phyloP scores from a whole-genome alignment of 1,140 invertebrate genomes.

The Lordiphosa stackelbergi region DNA sequence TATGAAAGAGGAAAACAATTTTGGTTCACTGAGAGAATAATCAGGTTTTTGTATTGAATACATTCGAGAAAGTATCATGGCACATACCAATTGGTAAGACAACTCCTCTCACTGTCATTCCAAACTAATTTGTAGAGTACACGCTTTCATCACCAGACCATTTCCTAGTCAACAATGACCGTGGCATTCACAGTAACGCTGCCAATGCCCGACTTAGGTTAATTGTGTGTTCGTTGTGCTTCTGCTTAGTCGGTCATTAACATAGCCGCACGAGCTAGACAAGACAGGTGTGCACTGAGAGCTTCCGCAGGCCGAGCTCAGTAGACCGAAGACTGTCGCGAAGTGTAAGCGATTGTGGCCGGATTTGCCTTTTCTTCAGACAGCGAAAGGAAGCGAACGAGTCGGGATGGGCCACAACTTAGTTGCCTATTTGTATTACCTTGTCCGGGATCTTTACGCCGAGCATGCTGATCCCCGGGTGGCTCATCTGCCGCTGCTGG shows the following conservation, averaged over 20 bases:
- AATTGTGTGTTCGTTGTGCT: constrained; percentile 26
- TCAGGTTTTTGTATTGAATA: too few species aligned
- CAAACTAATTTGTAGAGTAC: too few species aligned
- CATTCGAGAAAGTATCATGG: too few species aligned
- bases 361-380: not conserved
- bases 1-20: too few species aligned
- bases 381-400: not conserved
- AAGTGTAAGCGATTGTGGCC: constrained; percentile 18
- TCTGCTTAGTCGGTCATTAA: constrained; percentile 64
- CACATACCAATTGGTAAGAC: too few species aligned
- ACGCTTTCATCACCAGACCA: too few species aligned
- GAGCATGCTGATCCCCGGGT: constrained; percentile 63
- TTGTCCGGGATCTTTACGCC: constrained; percentile 46
- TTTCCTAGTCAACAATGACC: not conserved
- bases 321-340: constrained; percentile 37
- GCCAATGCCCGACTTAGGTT: constrained; percentile 37
- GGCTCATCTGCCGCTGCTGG: constrained; percentile 70
- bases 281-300: not conserved
- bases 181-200: not conserved
- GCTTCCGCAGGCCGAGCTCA: constrained; percentile 9
- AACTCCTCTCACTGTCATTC: too few species aligned
- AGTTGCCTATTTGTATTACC: constrained; percentile 32
- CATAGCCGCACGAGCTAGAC: constrained; percentile 23
- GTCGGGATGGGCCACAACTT: constrained; percentile 49
- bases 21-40: too few species aligned